Percentiles rank a stretch among this genome's conserved stretches.
phyloP scores from a whole-genome alignment of 2,113 vertebrate species.

The Aleadryas rufinucha region DNA sequence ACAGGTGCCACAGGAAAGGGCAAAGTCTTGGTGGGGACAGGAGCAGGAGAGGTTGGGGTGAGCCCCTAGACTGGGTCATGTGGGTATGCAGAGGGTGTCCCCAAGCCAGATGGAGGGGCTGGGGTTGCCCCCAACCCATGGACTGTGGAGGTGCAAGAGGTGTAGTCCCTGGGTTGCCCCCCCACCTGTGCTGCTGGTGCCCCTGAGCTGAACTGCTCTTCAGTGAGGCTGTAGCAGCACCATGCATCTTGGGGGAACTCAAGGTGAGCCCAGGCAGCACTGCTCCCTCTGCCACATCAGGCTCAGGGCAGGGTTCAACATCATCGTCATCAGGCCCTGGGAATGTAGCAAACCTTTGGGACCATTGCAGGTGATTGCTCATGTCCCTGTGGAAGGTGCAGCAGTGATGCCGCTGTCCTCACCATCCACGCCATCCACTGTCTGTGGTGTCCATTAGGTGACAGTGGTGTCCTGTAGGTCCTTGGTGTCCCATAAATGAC shows the following conservation, averaged over 20 bases:
- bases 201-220: background rate
- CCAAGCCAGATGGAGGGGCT: background rate
- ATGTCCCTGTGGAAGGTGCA: background rate
- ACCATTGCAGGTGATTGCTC: background rate
- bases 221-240: background rate
- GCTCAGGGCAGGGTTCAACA: background rate
- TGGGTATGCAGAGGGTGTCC: background rate
- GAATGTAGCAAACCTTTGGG: background rate
- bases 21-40: background rate
- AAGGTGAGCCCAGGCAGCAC: fast-evolving
- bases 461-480: background rate
- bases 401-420: background rate
- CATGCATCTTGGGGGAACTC: fast-evolving
- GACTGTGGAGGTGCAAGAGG: background rate
- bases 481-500: background rate
- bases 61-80: background rate
- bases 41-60: background rate
- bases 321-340: background rate
- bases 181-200: background rate
- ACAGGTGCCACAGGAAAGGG: background rate
- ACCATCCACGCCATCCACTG: background rate
- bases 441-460: background rate
- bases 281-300: background rate
- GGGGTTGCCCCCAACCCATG: background rate
- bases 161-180: background rate